A percentile compares a stretch with the other conserved stretches of the same genome.
These are phyloP conservation scores for Ambastaia sidthimunki DNA, from an alignment of 2,797 vertebrate species.

Conservation along the genomic window DNA sequence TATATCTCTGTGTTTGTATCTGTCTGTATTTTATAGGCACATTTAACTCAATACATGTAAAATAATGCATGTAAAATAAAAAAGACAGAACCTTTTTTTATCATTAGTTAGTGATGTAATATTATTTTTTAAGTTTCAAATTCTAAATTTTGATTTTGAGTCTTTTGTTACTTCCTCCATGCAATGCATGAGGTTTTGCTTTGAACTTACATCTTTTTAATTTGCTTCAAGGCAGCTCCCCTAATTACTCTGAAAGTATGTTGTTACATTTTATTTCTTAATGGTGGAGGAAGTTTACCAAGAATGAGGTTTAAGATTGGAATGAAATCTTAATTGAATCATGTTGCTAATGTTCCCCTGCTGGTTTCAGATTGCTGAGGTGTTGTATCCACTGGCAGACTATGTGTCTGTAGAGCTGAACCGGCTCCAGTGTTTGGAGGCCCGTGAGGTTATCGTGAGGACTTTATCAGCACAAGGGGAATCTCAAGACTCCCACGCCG, in stretches of 20 bases:
- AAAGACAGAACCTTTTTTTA: too few species aligned
- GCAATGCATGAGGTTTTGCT: not conserved
- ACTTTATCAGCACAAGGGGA: conserved; percentile 94
- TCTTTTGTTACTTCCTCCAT: not conserved
- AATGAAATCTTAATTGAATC: not conserved
- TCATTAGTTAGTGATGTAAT: too few species aligned
- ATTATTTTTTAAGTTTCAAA: too few species aligned
- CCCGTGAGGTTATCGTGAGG: conserved; percentile 86
- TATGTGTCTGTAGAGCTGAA: conserved; percentile 82
- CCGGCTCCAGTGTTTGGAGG: conserved; percentile 87
- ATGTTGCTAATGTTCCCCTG: not conserved
- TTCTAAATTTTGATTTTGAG: too few species aligned
- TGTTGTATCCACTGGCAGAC: conserved; percentile 87
- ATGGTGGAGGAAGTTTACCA: not conserved
- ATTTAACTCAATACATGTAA: too few species aligned
- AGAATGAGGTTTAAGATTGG: not conserved
- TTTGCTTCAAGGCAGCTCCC: too few species aligned
- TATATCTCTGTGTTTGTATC: too few species aligned
- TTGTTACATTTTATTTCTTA: not conserved
- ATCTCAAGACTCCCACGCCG: conserved; percentile 86
- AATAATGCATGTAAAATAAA: too few species aligned
- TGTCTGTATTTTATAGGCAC: too few species aligned
- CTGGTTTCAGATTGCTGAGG: conserved; percentile 88
- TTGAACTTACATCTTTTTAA: too few species aligned
- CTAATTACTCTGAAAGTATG: too few species aligned